phyloP scores from a whole-genome alignment of 1,140 invertebrate genomes.

The Cherax destructor region DNA sequence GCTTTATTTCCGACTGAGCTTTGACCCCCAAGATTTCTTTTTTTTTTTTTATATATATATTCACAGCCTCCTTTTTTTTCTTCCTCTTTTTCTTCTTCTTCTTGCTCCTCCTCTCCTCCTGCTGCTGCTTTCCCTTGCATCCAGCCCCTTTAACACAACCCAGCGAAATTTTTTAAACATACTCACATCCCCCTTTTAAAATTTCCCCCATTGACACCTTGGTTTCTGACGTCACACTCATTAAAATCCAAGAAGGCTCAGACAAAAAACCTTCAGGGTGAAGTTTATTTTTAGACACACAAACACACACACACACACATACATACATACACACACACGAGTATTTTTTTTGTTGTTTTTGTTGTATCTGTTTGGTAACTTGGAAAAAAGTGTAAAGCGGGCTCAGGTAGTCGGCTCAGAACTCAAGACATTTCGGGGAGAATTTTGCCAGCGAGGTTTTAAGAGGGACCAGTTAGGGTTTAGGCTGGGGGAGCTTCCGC shows the following conservation, averaged over 20 bases:
- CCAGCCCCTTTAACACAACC: neutral
- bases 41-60: neutral
- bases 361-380: no score
- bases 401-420: no score
- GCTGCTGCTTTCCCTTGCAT: neutral
- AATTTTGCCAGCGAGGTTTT: no score
- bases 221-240: constrained; percentile 22
- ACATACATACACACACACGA: no score
- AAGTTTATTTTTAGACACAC: neutral
- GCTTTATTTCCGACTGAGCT: no score
- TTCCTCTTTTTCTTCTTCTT: neutral
- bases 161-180: no score
- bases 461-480: no score
- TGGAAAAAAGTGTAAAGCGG: no score
- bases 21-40: neutral
- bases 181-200: constrained; percentile 26
- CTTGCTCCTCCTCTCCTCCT: neutral
- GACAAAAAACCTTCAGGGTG: neutral
- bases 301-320: neutral
- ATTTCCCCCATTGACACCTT: neutral
- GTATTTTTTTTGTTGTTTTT: neutral
- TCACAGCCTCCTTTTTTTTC: neutral
- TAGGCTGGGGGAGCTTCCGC: no score
- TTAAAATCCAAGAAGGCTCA: neutral
- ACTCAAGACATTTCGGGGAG: no score